Conservation (phyloP, 2,888 invertebrate species). For the Prosopocoilus inquinatus region DNA sequence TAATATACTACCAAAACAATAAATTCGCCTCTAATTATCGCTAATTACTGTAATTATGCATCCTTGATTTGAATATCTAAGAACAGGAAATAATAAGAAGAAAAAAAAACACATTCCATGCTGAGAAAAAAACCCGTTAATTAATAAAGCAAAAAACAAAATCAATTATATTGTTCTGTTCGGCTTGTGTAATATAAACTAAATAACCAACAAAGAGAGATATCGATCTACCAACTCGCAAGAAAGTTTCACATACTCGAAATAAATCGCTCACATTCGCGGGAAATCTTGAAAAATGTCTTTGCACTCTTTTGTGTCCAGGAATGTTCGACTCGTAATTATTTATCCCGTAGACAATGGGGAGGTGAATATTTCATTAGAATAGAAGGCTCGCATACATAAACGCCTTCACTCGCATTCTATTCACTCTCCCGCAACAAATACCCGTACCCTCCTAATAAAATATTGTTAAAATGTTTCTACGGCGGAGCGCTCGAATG, state of each 20-base stretch:
- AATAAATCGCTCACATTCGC: conserved; percentile 15
- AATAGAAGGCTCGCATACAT: conserved; percentile 24
- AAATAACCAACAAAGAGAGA: background rate
- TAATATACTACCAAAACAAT: no score
- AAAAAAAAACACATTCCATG: no score
- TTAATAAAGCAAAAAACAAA: no score
- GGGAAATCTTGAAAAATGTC: conserved; percentile 24
- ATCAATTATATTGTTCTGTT: no score
- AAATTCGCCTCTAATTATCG: no score
- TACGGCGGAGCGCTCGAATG: no score
- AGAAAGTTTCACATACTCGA: conserved; percentile 11
- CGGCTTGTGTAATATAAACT: no score
- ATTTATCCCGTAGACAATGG: conserved; percentile 27
- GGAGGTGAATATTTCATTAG: conserved; percentile 28
- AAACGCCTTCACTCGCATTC: conserved; percentile 24
- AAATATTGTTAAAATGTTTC: conserved; percentile 23
- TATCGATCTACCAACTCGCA: background rate
- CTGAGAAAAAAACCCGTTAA: no score
- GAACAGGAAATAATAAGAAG: no score
- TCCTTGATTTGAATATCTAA: no score
- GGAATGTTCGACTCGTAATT: conserved; percentile 27
- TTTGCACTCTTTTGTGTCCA: conserved; percentile 21
- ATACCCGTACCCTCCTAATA: conserved; percentile 21
- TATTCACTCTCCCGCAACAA: conserved; percentile 17
- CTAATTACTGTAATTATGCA: no score